phyloP scores from a whole-genome alignment of 2,113 vertebrate genomes.

The Corydoras sp. region DNA sequence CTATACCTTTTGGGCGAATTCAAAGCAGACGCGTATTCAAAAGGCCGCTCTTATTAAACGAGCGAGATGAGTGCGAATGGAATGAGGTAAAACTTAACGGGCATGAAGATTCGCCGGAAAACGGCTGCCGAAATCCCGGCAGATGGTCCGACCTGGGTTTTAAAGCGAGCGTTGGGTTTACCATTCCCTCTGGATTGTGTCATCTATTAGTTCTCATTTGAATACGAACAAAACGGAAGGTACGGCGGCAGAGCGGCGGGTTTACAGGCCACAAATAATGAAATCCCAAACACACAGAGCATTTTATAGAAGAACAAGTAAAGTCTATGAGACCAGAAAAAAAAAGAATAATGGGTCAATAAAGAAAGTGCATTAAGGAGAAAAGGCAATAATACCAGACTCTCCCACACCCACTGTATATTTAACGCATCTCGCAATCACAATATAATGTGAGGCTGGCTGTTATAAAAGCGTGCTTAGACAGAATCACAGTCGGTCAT shows the following conservation, averaged over 20 bases:
- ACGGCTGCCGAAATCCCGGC: conserved; percentile 5
- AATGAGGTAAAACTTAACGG: conserved; percentile 15
- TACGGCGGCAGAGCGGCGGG: neutral
- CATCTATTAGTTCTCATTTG: conserved; percentile 35
- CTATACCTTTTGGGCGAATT: neutral
- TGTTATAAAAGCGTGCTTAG: conserved; percentile 3
- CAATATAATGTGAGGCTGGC: neutral
- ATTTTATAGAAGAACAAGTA: conserved; percentile 21
- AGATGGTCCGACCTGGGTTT: neutral
- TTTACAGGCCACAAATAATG: conserved; percentile 33
- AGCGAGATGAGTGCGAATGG: neutral
- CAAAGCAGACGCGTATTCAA: neutral
- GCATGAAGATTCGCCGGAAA: neutral
- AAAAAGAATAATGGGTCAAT: conserved; percentile 23
- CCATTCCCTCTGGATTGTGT: conserved; percentile 30
- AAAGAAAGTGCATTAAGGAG: conserved; percentile 21
- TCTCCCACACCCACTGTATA: conserved; percentile 10
- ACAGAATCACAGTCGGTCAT: neutral
- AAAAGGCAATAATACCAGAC: conserved; percentile 22
- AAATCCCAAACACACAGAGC: conserved; percentile 26
- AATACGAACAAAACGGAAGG: conserved; percentile 30
- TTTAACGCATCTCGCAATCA: conserved; percentile 6
- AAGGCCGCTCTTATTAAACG: conserved; percentile 12
- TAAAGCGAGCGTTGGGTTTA: conserved; percentile 3
- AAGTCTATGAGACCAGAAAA: conserved; percentile 28